Evolutionary conservation across 2,888 invertebrate genomes (phyloP), one percentile per base, ranked within the genome.

Genomic region (Protophormia terraenovae): DNA sequence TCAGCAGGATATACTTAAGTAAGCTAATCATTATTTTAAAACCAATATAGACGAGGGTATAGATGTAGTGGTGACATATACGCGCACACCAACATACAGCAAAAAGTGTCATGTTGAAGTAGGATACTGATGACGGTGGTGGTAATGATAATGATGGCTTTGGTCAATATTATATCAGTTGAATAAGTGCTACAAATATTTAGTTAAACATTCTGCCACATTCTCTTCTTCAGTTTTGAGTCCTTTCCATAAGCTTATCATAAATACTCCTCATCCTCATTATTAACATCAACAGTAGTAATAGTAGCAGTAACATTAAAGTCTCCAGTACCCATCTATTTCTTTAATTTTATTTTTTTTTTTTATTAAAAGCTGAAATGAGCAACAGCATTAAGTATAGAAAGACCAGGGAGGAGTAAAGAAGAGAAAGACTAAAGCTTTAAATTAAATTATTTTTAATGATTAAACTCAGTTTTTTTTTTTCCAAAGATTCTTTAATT

Each of bases 361-460:
- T 76, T 12, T 16, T 10, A 19, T 19, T 7, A 41, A 55, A 12
- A 16, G 12, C 16, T 53, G 58, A 77, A 80, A 71, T 72, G 66
- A 72, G 83, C 77, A 83, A 66, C 72, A 83, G 69, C n/a, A 47
- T 55, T 41, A 22, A 45, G 58, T n/a, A 3, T 16, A 12, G n/a
- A 12, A 58, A 24, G 6, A 19, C 10, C 3, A 27, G 16, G 19
- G 19, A 4, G 10, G 2, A 12, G 66, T 8, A 32, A 50, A 29
- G 12, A 22, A 47, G 5, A 8, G 24, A 24, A 45, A 32, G 38
- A 10, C 38, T 81, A 38, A 50, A 72, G 58, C 55, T 58, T 35
- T 62, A 45, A 83, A 83, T 83, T 73, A 73, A 83, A 83, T 79
- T 75, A 78, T 75, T 64, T 76, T 69, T 67, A 69, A 83, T 75